Percentiles rank a stretch among this genome's conserved stretches.
Conservation (phyloP, 1,140 invertebrate species). For the Drosophila ficusphila region DNA sequence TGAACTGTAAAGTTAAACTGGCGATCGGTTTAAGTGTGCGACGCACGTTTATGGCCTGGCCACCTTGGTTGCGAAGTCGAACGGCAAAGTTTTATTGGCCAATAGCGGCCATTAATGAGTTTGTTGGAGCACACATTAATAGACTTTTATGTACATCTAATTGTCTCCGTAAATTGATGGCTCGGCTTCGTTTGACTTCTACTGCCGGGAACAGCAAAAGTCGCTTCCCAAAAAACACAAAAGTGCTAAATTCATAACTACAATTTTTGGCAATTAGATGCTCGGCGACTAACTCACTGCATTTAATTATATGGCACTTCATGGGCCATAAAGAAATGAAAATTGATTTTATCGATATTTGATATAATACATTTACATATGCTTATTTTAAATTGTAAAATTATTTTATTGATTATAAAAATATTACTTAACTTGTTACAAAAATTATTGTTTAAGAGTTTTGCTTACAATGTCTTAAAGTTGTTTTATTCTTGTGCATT, state of each 20-base stretch:
- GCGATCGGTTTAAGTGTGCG: conserved; percentile 45
- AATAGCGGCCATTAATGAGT: conserved; percentile 52
- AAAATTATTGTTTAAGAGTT: too few species aligned
- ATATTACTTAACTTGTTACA: too few species aligned
- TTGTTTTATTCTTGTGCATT: too few species aligned
- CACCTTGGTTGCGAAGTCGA: conserved; percentile 34
- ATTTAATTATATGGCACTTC: background rate
- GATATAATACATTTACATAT: background rate
- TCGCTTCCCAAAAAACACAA: background rate
- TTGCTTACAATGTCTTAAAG: too few species aligned
- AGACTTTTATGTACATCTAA: conserved; percentile 47
- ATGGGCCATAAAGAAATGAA: background rate
- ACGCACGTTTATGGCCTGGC: conserved; percentile 41
- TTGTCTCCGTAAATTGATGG: conserved; percentile 36
- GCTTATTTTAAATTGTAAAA: background rate
- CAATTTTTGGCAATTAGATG: background rate
- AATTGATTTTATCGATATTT: background rate
- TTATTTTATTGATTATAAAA: background rate
- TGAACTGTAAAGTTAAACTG: conserved; percentile 8
- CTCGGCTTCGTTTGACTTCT: background rate
- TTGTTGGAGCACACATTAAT: conserved; percentile 35
- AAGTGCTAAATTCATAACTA: background rate
- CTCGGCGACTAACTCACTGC: background rate
- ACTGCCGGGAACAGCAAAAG: background rate
- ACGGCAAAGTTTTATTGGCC: conserved; percentile 64